A percentile compares a stretch with the other conserved stretches of the same genome.
phyloP scores from a whole-genome alignment of 2,113 vertebrate species.

The Salvelinus fontinalis region DNA sequence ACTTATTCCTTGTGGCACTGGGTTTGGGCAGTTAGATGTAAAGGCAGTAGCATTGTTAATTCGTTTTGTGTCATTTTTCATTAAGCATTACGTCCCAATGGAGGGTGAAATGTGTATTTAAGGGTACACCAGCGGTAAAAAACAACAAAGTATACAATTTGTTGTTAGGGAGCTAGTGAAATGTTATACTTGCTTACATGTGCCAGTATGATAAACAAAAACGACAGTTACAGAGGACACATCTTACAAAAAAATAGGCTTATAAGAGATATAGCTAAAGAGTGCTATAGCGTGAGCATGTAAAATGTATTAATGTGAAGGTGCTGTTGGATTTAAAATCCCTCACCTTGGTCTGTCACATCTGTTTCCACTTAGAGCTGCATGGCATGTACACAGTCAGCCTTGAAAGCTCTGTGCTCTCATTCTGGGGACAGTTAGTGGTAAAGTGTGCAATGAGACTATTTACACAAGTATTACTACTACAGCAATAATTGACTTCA shows the following conservation, averaged over 20 bases:
- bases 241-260: neutral
- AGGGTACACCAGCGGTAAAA: neutral
- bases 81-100: slow-evolving; percentile 1
- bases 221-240: neutral
- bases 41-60: slow-evolving; percentile 22
- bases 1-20: neutral
- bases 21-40: slow-evolving; percentile 22
- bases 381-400: slow-evolving; percentile 72
- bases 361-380: slow-evolving; percentile 75
- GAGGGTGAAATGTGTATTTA: neutral
- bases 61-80: slow-evolving; percentile 13
- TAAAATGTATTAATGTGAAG: slow-evolving; percentile 42
- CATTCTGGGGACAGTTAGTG: slow-evolving; percentile 63
- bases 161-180: neutral
- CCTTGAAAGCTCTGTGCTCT: slow-evolving; percentile 64
- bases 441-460: slow-evolving; percentile 66
- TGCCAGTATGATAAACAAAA: neutral
- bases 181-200: neutral
- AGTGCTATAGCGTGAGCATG: slow-evolving; percentile 22
- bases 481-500: neutral
- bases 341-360: slow-evolving; percentile 66
- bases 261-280: neutral
- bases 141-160: neutral
- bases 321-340: slow-evolving; percentile 55
- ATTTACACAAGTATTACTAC: neutral